phyloP scores from a whole-genome alignment of 2,888 invertebrate genomes.

The Hirtodrosophila alboralis region DNA sequence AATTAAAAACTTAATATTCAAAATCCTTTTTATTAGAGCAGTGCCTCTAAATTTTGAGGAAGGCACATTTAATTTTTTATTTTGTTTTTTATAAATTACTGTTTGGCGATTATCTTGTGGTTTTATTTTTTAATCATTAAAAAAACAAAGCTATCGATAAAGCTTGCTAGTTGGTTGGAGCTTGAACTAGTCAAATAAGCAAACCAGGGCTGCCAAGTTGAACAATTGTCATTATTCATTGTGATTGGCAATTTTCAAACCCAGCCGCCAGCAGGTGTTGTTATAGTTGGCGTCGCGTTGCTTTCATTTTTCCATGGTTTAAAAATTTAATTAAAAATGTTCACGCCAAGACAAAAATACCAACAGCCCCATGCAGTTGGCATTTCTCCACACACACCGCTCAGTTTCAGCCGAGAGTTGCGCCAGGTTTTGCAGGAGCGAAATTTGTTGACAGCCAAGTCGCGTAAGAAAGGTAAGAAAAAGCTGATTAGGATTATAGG shows the following conservation, averaged over 20 bases:
- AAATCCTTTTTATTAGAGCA: too few relatives aligned
- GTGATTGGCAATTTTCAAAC: slow-evolving; percentile 51
- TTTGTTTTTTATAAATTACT: too few relatives aligned
- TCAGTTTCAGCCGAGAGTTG: slow-evolving; percentile 86
- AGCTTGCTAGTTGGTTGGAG: not conserved
- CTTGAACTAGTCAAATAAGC: not conserved
- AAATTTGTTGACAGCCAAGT: slow-evolving; percentile 87
- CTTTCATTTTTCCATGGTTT: slow-evolving; percentile 25
- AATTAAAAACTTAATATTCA: too few relatives aligned
- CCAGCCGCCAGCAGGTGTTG: slow-evolving; percentile 68
- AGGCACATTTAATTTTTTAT: too few relatives aligned
- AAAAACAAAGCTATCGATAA: not conserved
- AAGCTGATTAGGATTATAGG: not conserved
- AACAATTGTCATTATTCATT: not conserved
- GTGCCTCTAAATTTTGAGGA: too few relatives aligned
- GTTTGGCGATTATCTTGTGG: too few relatives aligned
- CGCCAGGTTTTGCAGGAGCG: slow-evolving; percentile 86
- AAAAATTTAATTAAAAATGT: slow-evolving; percentile 62
- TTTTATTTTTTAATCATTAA: too few relatives aligned
- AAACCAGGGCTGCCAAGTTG: not conserved
- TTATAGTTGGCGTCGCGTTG: slow-evolving; percentile 54
- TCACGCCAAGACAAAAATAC: slow-evolving; percentile 72
- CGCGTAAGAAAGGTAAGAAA: slow-evolving; percentile 86
- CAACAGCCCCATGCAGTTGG: slow-evolving; percentile 25
- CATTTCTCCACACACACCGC: slow-evolving; percentile 81